Evolutionary conservation across 1,140 invertebrate genomes (phyloP).

Genomic region (Rhynchophorus ferrugineus): DNA sequence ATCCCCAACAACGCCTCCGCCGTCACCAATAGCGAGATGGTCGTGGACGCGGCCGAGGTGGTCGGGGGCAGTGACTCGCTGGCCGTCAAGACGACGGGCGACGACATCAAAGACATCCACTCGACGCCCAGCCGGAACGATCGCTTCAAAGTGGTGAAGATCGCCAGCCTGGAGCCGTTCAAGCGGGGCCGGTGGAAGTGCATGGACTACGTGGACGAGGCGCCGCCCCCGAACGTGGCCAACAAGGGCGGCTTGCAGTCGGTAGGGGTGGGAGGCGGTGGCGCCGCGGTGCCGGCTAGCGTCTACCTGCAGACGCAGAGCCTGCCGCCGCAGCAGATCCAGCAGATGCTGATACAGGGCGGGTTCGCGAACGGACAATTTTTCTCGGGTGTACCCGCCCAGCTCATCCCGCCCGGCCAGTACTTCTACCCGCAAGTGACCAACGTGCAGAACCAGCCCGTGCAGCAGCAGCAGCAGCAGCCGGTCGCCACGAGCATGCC

Average conservation of each 20-base stretch:
- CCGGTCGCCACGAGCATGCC: slow-evolving; percentile 31
- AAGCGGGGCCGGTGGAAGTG: slow-evolving; percentile 91
- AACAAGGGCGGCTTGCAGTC: slow-evolving; percentile 22
- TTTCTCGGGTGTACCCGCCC: slow-evolving; percentile 33
- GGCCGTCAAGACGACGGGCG: slow-evolving; percentile 16
- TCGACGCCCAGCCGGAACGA: slow-evolving; percentile 56
- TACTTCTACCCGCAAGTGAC: slow-evolving; percentile 35
- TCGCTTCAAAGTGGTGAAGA: slow-evolving; percentile 95
- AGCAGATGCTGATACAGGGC: slow-evolving; percentile 37
- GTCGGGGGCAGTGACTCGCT: slow-evolving; percentile 22
- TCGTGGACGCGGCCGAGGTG: slow-evolving; percentile 24
- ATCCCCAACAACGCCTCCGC: slow-evolving; percentile 28
- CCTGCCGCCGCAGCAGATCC: slow-evolving; percentile 38
- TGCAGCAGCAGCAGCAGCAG: slow-evolving; percentile 28
- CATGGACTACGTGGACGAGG: slow-evolving; percentile 85
- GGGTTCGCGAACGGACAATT: slow-evolving; percentile 34
- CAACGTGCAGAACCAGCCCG: slow-evolving; percentile 31
- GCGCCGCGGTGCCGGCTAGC: slow-evolving; percentile 20
- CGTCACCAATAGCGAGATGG: slow-evolving; percentile 21
- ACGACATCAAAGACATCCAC: slow-evolving; percentile 35
- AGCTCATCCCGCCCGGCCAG: slow-evolving; percentile 35
- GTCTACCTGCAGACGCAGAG: slow-evolving; percentile 39
- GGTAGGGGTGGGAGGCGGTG: no score
- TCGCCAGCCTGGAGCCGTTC: slow-evolving; percentile 92
- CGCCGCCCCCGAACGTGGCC: slow-evolving; percentile 28